A percentile compares a stretch with the other conserved stretches of the same genome.
Conservation (phyloP, 2,888 invertebrate species). For the Volucella zonaria region DNA sequence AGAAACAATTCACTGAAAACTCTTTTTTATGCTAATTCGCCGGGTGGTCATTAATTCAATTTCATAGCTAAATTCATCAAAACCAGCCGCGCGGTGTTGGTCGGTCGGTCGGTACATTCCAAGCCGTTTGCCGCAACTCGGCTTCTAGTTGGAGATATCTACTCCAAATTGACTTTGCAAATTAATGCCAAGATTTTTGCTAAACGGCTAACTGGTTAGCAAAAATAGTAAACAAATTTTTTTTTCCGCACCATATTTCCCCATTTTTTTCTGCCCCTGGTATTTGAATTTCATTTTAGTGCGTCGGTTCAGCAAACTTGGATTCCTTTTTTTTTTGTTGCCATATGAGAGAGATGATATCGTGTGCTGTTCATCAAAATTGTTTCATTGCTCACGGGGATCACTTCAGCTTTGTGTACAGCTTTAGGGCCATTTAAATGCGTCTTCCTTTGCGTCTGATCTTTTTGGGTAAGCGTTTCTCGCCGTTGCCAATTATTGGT, state of each 20-base stretch:
- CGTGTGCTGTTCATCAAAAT: constrained; percentile 54
- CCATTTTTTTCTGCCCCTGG: not conserved
- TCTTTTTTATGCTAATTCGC: constrained; percentile 40
- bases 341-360: constrained; percentile 32
- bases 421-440: constrained; percentile 18
- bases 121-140: constrained; percentile 21
- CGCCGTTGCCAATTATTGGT: not conserved
- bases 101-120: not conserved
- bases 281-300: not conserved
- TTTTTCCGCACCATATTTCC: constrained; percentile 12
- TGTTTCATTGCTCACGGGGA: constrained; percentile 42
- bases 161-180: constrained; percentile 25
- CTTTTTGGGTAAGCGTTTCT: not conserved
- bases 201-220: constrained; percentile 56
- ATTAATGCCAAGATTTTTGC: constrained; percentile 22
- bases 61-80: constrained; percentile 37
- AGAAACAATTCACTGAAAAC: constrained; percentile 30
- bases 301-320: constrained; percentile 33
- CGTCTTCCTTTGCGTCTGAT: not conserved
- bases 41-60: constrained; percentile 14
- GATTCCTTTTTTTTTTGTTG: constrained; percentile 6
- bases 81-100: not conserved
- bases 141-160: not conserved
- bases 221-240: constrained; percentile 36
- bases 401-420: constrained; percentile 5